phyloP scores from a whole-genome alignment of 2,113 vertebrate species.

The Gopherus flavomarginatus region DNA sequence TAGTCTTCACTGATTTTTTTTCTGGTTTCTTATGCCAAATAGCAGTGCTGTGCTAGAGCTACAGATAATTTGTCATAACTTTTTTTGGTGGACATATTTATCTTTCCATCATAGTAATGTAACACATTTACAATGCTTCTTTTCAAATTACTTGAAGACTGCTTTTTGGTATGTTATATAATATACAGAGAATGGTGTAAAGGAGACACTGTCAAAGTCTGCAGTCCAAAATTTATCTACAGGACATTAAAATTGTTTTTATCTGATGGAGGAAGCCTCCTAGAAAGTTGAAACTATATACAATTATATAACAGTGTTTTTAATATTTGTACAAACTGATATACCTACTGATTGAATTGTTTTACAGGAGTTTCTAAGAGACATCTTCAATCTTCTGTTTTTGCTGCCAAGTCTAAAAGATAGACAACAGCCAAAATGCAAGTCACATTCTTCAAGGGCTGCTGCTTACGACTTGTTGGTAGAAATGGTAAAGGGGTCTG shows the following conservation, averaged over 20 bases:
- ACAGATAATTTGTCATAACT: not conserved
- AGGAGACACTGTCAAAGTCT: not conserved
- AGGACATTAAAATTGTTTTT: not conserved
- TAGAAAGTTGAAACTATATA: not conserved
- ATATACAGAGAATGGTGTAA: not conserved
- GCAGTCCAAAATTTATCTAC: not conserved
- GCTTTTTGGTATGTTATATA: not conserved
- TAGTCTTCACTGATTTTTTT: not conserved
- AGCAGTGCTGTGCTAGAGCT: too few relatives aligned
- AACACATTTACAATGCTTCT: not conserved
- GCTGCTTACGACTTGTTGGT: constrained; percentile 97
- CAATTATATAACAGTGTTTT: not conserved
- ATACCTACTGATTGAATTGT: not conserved
- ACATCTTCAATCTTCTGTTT: constrained; percentile 97
- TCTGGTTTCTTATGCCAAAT: not conserved
- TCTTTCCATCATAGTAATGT: not conserved
- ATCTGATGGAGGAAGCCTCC: not conserved
- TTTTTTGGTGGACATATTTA: not conserved
- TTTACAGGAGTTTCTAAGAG: constrained; percentile 93
- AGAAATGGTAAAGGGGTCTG: constrained; percentile 96
- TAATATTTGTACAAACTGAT: not conserved
- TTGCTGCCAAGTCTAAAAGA: constrained; percentile 96
- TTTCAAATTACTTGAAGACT: not conserved
- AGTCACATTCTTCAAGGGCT: constrained; percentile 94
- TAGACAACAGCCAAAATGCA: constrained; percentile 96